Conservation (phyloP, 2,113 vertebrate genomes). For the Ariopsis seemanni region DNA sequence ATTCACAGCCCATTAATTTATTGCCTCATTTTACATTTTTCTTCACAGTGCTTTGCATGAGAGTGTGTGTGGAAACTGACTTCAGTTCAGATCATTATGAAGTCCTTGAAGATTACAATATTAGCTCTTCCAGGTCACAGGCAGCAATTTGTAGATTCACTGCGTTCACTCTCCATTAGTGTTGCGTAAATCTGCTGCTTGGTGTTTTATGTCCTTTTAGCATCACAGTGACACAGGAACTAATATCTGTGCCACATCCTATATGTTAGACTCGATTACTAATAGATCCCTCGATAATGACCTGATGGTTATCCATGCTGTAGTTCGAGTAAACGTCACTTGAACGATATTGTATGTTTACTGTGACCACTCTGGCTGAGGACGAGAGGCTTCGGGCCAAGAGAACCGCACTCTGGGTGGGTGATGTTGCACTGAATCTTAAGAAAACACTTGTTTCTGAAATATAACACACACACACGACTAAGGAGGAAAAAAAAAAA, state of each 20-base stretch:
- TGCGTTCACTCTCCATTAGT: not conserved
- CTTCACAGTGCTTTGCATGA: not conserved
- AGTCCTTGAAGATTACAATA: not conserved
- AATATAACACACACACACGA: not conserved
- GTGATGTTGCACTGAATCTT: not conserved
- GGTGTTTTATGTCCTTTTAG: not conserved
- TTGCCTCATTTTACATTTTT: not conserved
- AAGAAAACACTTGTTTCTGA: not conserved
- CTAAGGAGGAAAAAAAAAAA: not conserved
- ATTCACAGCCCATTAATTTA: not conserved
- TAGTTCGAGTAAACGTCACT: not conserved
- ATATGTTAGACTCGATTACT: not conserved
- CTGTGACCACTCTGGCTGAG: not conserved
- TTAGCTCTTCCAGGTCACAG: not conserved
- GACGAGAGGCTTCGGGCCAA: not conserved
- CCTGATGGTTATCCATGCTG: not conserved
- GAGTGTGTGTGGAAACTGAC: not conserved
- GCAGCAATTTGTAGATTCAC: not conserved
- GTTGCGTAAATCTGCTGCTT: not conserved
- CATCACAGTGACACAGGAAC: not conserved
- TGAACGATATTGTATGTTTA: not conserved
- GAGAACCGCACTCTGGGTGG: slow-evolving; percentile 9
- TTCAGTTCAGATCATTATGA: not conserved
- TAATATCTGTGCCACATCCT: not conserved
- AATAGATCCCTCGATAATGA: not conserved